phyloP scores from a whole-genome alignment of 1,140 invertebrate species.

The Lepidurus couesii region DNA sequence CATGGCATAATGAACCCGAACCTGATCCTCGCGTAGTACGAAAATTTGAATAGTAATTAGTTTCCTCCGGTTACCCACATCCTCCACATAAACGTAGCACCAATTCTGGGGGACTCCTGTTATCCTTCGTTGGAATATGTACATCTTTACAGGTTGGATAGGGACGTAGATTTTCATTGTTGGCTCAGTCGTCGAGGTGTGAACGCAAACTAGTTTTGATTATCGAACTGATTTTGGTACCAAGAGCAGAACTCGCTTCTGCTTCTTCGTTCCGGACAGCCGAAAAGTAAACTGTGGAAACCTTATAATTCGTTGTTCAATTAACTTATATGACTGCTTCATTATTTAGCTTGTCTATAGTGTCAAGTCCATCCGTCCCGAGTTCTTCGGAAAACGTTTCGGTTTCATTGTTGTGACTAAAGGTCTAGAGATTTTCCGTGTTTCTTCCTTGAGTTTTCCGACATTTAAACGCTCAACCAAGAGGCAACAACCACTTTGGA shows the following conservation, averaged over 20 bases:
- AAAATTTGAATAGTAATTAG: constrained; percentile 20
- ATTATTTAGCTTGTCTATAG: too few species aligned
- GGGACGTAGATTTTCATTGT: background rate
- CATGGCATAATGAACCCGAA: background rate
- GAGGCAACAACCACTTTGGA: constrained; percentile 13
- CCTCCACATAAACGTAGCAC: background rate
- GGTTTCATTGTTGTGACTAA: background rate
- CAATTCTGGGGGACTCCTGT: background rate
- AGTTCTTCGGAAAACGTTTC: background rate
- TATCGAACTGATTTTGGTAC: background rate
- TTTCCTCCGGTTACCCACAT: constrained; percentile 12
- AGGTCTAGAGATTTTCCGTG: background rate
- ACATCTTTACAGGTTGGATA: background rate
- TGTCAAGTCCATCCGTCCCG: too few species aligned
- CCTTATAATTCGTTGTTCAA: too few species aligned
- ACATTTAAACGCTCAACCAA: background rate
- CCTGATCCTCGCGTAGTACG: background rate
- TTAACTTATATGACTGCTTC: too few species aligned
- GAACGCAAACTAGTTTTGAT: background rate
- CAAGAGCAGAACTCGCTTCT: too few species aligned
- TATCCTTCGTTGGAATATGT: background rate
- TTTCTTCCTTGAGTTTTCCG: background rate
- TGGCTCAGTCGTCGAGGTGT: background rate
- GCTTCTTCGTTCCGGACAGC: too few species aligned
- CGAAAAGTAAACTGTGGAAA: too few species aligned